phyloP scores from a whole-genome alignment of 2,888 invertebrate genomes.

The Coleophora flavipennella region DNA sequence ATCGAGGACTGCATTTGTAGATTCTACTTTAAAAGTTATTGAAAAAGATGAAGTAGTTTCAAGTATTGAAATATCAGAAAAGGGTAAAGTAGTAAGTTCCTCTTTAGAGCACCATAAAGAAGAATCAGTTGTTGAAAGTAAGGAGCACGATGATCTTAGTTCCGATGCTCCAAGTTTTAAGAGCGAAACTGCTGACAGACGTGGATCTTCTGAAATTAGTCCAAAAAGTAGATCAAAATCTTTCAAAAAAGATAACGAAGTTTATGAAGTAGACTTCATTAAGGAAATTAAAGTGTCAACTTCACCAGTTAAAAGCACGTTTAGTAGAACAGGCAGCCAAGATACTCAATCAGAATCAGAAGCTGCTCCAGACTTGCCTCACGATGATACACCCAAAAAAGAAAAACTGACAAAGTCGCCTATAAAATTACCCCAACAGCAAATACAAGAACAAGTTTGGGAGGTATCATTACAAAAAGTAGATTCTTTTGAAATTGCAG shows the following conservation, averaged over 20 bases:
- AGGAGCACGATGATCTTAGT: slow-evolving; percentile 62
- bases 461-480: slow-evolving; percentile 57
- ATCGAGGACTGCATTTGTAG: slow-evolving; percentile 53
- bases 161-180: slow-evolving; percentile 62
- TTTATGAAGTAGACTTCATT: slow-evolving; percentile 67
- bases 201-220: slow-evolving; percentile 53
- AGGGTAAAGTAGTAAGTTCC: slow-evolving; percentile 62
- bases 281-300: slow-evolving; percentile 70
- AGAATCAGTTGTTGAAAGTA: slow-evolving; percentile 63
- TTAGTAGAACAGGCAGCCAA: slow-evolving; percentile 69
- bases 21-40: slow-evolving; percentile 53
- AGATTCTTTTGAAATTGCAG: slow-evolving; percentile 49
- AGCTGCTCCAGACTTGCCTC: slow-evolving; percentile 63
- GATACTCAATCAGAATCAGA: slow-evolving; percentile 73
- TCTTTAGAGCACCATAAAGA: slow-evolving; percentile 61
- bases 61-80: slow-evolving; percentile 55
- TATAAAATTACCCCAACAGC: slow-evolving; percentile 55
- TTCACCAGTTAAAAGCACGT: slow-evolving; percentile 61
- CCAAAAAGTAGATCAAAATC: slow-evolving; percentile 63
- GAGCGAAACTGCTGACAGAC: slow-evolving; percentile 51
- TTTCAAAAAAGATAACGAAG: slow-evolving; percentile 63
- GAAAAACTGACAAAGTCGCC: slow-evolving; percentile 51
- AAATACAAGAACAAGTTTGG: slow-evolving; percentile 62
- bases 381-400: slow-evolving; percentile 57
- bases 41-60: slow-evolving; percentile 63